Conservation (phyloP, 2,888 invertebrate species). For the Byasa hedistus region DNA sequence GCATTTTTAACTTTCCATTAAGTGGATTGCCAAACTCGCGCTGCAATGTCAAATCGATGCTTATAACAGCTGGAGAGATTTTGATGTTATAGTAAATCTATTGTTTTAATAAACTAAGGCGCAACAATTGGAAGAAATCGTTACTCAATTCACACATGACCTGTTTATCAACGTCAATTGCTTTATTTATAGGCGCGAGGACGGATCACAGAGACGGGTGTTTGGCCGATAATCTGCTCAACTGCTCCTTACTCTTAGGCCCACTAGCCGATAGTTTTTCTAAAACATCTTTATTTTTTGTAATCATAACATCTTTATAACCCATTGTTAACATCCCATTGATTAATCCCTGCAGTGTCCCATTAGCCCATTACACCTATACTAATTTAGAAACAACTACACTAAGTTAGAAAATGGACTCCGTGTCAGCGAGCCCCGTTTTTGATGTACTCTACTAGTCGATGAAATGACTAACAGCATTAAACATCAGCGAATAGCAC, state of each 20-base stretch:
- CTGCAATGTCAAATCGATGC: not conserved
- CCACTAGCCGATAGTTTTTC: not conserved
- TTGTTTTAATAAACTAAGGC: not conserved
- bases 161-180: constrained; percentile 22
- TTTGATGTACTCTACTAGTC: too few relatives aligned
- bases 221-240: constrained; percentile 12
- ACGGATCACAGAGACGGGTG: not conserved
- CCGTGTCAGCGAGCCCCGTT: too few relatives aligned
- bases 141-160: constrained; percentile 12
- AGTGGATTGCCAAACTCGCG: too few relatives aligned
- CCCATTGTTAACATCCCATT: too few relatives aligned
- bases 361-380: too few relatives aligned
- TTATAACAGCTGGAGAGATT: not conserved
- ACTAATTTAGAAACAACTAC: too few relatives aligned
- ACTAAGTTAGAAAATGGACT: too few relatives aligned
- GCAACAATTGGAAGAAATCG: constrained; percentile 13
- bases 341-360: too few relatives aligned
- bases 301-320: too few relatives aligned
- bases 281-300: not conserved
- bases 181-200: constrained; percentile 21
- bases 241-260: not conserved
- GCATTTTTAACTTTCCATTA: too few relatives aligned
- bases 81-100: not conserved
- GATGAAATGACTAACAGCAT: too few relatives aligned
- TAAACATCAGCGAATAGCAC: too few relatives aligned